Evolutionary conservation across 2,113 vertebrate species (phyloP), one percentile per base, ranked within the genome.

Genomic region (Lycaon pictus): DNA sequence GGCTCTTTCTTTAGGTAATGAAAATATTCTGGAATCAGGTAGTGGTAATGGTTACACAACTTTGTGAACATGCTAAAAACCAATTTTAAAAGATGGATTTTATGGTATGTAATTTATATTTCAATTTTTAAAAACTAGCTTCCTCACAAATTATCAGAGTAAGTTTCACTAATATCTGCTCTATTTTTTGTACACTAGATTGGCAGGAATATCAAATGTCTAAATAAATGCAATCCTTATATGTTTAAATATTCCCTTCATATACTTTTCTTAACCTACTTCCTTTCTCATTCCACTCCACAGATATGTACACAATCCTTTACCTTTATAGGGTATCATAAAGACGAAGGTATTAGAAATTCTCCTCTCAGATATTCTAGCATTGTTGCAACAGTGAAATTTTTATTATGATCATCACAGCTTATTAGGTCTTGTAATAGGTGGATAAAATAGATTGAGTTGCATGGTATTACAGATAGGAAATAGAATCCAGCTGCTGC

Each of bases 91-190:
- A 82, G 16, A 27, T 60, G 5, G n/a, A 32, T 82, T 96, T 92
- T 79, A 76, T 80, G 13, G 16, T 58, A 69, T 62, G 17, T 15
- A 20, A 65, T 72, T 63, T 83, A 53, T 43, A 69, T 89, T 79
- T 89, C n/a, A 72, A 37, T 60, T 79, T 86, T 77, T 87, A 35
- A 51, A 62, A 93, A 60, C 2, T 88, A 88, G 12, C 16, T 97
- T 72, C 79, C 97, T 97, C 60, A 85, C 71, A 97, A 96, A 76
- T 77, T 90, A 37, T 29, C 79, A 76, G 87, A n/a, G 97, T 97
- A 90, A 77, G 90, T 93, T 90, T 98, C 79, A 60, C 22, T 95
- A 96, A 81, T 3, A 29, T 95, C 69, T 97, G 65, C 48, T 91
- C 29, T 55, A 20, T 23, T 19, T 55, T 89, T 81, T 89, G 3